Base-by-base conservation (phyloP, 2,888 invertebrate species). In the Sesamia inferens region DNA sequence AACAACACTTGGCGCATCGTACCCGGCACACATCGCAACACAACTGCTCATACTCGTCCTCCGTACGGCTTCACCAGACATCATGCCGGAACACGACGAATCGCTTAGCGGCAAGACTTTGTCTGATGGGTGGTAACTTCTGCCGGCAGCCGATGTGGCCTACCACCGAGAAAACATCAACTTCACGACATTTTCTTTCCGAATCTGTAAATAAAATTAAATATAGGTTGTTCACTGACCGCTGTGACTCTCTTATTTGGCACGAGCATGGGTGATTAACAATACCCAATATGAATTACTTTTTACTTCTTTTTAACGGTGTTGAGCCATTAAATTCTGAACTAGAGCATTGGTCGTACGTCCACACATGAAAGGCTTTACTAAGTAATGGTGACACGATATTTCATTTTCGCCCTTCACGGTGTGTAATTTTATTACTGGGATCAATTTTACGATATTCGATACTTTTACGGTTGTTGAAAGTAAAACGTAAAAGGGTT, bases 401-500 rank as follows among this genome's bases (percentile, higher is more conserved):
- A 93, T 93, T 94, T 93, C 93, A 93, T 94, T 94, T 93, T 90
- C 90, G 84, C 91, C 92, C 90, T 91, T 92, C 88, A 92, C 89
- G 91, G 88, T 90, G 88, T 89, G 93, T 93, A 92, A 93, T 93
- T 94, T 94, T 93, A 95, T 93, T 94, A 93, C 89, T 69, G 81
- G 93, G 93, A 92, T 93, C 90, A 93, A 93, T 91, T 94, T 94
- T 94, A 94, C 90, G 93, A 92, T 89, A 91, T 90, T 92, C 92
- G 90, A 94, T 95, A 93, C 94, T 93, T 94, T 95, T 94, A 95
- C 92, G 93, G 93, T 85, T 91, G 91, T 93, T 93, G 92, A 90
- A 91, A 90, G 91, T 92, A 91, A 91, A 92, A 90, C 90, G 91
- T 93, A 92, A 93, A 94, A 93, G 94, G 94, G 94, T 94, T 93